A percentile compares a stretch with the other conserved stretches of the same genome.
These are phyloP conservation scores for Coenonympha arcania DNA, from an alignment of 2,888 invertebrate species.

Conservation along the genomic window DNA sequence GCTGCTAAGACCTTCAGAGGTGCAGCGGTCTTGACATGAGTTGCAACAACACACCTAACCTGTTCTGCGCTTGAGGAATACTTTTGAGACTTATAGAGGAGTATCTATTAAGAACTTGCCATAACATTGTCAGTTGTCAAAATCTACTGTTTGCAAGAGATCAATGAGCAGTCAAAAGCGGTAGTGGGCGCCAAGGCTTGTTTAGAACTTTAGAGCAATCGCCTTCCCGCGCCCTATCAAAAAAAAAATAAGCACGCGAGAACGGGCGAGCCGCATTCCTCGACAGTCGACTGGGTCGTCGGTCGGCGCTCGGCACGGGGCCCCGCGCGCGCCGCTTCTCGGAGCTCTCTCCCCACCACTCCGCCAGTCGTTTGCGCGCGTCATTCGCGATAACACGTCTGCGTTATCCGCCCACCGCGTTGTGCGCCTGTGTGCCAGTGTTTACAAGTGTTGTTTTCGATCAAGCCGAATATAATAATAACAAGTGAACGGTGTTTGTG, in stretches of 20 bases:
- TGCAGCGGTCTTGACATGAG: too few relatives aligned
- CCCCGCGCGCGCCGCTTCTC: slow-evolving; percentile 44
- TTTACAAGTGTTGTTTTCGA: slow-evolving; percentile 61
- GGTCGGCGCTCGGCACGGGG: slow-evolving; percentile 32
- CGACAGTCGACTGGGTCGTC: slow-evolving; percentile 67
- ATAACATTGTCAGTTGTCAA: too few relatives aligned
- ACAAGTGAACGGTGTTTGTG: slow-evolving; percentile 52
- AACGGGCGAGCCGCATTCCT: slow-evolving; percentile 68
- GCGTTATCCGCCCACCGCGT: slow-evolving; percentile 48
- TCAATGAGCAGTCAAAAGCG: too few relatives aligned
- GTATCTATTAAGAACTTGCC: too few relatives aligned
- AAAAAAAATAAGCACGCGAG: slow-evolving; percentile 59
- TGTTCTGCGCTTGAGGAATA: too few relatives aligned
- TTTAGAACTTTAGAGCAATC: slow-evolving; percentile 16
- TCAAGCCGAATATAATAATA: slow-evolving; percentile 46
- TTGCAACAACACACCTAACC: too few relatives aligned
- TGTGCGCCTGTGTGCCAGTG: slow-evolving; percentile 46
- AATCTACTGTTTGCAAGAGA: too few relatives aligned
- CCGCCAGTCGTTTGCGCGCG: slow-evolving; percentile 65
- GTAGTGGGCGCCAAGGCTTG: slow-evolving; percentile 18
- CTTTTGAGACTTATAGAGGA: too few relatives aligned
- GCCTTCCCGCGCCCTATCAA: slow-evolving; percentile 41
- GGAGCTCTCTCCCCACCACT: slow-evolving; percentile 27
- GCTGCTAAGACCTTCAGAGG: too few relatives aligned
- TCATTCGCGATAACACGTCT: slow-evolving; percentile 47